Evolutionary conservation across 2,797 vertebrate genomes (phyloP).

Genomic region (Xerus rutilus): DNA sequence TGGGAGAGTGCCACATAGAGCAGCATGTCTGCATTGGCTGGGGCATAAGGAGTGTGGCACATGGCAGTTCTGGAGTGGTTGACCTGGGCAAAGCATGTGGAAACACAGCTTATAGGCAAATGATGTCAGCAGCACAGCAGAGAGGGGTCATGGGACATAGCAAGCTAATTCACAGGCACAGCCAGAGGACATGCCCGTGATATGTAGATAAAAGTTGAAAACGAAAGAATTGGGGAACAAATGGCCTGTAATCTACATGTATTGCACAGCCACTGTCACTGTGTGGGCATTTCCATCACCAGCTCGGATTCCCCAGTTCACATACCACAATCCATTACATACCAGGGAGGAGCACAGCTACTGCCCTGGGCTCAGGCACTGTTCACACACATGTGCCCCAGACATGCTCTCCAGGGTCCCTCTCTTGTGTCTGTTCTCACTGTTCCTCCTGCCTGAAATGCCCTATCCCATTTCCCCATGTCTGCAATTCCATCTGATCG

Average conservation of each 20-base stretch:
- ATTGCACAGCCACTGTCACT: background rate
- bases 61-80: background rate
- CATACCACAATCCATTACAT: background rate
- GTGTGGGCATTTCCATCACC: background rate
- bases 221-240: background rate
- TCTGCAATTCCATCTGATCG: background rate
- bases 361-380: background rate
- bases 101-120: background rate
- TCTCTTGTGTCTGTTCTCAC: background rate
- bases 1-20: fast-evolving
- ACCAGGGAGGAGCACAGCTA: background rate
- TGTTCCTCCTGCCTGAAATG: background rate
- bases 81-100: background rate
- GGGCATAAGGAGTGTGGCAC: background rate
- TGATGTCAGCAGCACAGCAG: background rate
- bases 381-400: background rate
- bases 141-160: background rate
- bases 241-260: background rate
- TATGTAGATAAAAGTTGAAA: background rate
- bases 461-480: background rate
- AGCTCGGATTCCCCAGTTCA: background rate
- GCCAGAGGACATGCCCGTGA: background rate
- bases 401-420: background rate
- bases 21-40: background rate
- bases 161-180: background rate